Evolutionary conservation across 2,113 vertebrate species (phyloP), one percentile per base, ranked within the genome.

Genomic region (Mormyrus iriodes): DNA sequence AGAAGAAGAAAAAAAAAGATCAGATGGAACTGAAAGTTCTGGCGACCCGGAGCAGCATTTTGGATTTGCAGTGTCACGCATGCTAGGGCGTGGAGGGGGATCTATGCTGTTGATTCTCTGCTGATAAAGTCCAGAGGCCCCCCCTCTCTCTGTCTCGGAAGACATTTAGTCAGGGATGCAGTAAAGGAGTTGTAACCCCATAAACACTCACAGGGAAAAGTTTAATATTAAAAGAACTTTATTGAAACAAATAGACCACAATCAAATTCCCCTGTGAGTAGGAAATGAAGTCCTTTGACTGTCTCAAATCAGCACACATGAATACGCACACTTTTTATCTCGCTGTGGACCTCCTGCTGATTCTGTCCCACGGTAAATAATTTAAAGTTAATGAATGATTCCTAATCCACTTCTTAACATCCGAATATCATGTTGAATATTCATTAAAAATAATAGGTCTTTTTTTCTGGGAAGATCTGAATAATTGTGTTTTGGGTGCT

Each of bases 181-280:
- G 10, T 24, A 48, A 35, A 82, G 49, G 73, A 51, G 51, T 39
- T 48, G 76, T 76, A 31, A 7, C 65, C 48, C 49, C 61, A 88
- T 35, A 21, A 53, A 17, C 17, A 53, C 73, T 39, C 49, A 42
- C 9, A 35, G 51, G 49, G 51, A 55, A 88, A 88, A 31, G n/a
- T 82, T 82, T 46, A 82, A 53, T 31, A 79, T 53, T 79, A 79
- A 53, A 2, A 86, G 51, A 86, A 85, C 24, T 85, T 51, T 88
- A 88, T 53, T 76, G 31, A 73, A 88, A 79, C 27, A 31, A 27
- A 39, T 76, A 19, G 58, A 51, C 15, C 44, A 88, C 87, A 52
- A 65, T 49, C n/a, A 31, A 88, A 79, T 49, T 46, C 65, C 27
- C 31, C 5, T 35, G 65, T 65, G 19, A 46, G 46, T 0, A 4